Evolutionary conservation across 2,888 invertebrate species (phyloP), one percentile per base, ranked within the genome.

Genomic region (Exephanes ischioxanthus): DNA sequence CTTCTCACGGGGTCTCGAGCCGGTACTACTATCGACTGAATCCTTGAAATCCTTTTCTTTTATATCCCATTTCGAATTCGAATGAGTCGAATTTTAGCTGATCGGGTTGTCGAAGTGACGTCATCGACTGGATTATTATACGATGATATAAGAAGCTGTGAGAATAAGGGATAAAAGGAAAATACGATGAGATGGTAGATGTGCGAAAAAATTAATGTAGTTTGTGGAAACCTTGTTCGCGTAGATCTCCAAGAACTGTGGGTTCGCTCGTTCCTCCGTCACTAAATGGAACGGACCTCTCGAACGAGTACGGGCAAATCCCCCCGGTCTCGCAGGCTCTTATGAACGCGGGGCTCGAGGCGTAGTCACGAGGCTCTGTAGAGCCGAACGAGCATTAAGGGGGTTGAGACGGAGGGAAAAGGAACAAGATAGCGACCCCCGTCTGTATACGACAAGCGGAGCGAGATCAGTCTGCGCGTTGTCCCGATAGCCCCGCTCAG

Each of bases 301-400:
- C 75, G 78, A 51, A 78, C 67, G 55, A 58, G 75, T 66, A 70
- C 37, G 66, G 55, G 79, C 78, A 82, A 85, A 85, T 85, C 81
- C 82, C 75, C 75, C 75, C 66, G 78, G 85, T 70, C 75, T 82
- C 78, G 75, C 75, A 79, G 82, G 85, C 81, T 73, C 72, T 85
- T 85, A 81, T 75, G 75, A 73, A 75, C 70, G 53, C 68, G 58
- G 19, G 6, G 73, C 81, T 82, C 84, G 80, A 53, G 84, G 63
- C 68, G 72, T 51, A 76, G 77, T 78, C 78, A n/a, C 72, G 51
- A 66, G 51, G 63, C 53, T 48, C 51, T 58, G 33, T 48, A 26
- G 33, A 72, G 71, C 48, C 53, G 55, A 67, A 66, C 11, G 22
- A 58, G 58, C 26, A 58, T 58, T 26, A 58, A 26, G 53, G n/a